Percentiles rank a stretch among this genome's conserved stretches.
Conservation (phyloP, 1,140 invertebrate genomes). For the Epicauta chinensis region DNA sequence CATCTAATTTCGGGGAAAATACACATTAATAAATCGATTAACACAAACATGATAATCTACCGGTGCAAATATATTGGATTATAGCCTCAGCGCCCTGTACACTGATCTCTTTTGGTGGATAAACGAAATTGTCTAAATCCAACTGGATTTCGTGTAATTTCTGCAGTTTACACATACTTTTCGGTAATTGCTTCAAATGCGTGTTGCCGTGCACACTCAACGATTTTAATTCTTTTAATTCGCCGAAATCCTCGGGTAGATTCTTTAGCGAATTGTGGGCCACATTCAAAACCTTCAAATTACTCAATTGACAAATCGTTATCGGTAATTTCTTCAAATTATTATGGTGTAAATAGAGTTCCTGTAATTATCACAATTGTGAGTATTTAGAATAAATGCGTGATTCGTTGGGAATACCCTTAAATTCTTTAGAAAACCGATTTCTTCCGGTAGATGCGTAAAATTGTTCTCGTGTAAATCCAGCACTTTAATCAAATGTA, state of each 20-base stretch:
- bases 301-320: constrained; percentile 54
- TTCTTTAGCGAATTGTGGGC: constrained; percentile 63
- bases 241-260: constrained; percentile 57
- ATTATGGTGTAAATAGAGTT: constrained; percentile 62
- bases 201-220: constrained; percentile 55
- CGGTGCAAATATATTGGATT: constrained; percentile 57
- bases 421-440: constrained; percentile 55
- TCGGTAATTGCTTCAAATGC: constrained; percentile 52
- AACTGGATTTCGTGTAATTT: constrained; percentile 53
- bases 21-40: constrained; percentile 1
- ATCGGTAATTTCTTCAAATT: constrained; percentile 58
- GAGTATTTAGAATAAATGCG: background rate
- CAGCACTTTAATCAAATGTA: constrained; percentile 60
- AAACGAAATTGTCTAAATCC: constrained; percentile 54
- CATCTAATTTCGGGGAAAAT: constrained; percentile 29
- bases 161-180: constrained; percentile 54
- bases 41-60: constrained; percentile 27
- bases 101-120: constrained; percentile 56
- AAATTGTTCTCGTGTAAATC: constrained; percentile 69
- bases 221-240: constrained; percentile 51
- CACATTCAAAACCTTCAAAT: constrained; percentile 60
- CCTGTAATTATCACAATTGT: constrained; percentile 42
- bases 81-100: constrained; percentile 55
- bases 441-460: constrained; percentile 52
- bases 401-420: constrained; percentile 41